Conservation (phyloP, 2,888 invertebrate genomes). For the Hydrotaea diabolus region DNA sequence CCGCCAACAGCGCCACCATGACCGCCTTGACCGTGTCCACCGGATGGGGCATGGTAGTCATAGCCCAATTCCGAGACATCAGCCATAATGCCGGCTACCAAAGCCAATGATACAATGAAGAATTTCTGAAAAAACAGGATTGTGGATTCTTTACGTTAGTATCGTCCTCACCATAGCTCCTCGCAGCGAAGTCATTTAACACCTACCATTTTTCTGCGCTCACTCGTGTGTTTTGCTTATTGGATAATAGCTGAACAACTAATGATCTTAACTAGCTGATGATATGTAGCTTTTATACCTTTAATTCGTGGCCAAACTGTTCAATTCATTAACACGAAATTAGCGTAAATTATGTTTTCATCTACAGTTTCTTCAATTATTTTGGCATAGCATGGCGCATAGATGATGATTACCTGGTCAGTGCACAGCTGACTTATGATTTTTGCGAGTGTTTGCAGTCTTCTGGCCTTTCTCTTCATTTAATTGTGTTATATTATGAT, state of each 20-base stretch:
- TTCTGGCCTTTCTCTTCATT: too few relatives aligned
- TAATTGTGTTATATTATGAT: too few relatives aligned
- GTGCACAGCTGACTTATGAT: too few relatives aligned
- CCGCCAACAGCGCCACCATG: background rate
- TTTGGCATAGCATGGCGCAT: too few relatives aligned
- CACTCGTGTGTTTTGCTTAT: conserved; percentile 12
- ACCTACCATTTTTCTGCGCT: conserved; percentile 54
- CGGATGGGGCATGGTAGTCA: conserved; percentile 32
- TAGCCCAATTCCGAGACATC: conserved; percentile 65
- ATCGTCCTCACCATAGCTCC: background rate
- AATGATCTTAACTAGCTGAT: background rate
- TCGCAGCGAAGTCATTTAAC: background rate
- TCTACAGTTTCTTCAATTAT: too few relatives aligned
- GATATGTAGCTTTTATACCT: too few relatives aligned
- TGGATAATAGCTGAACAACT: background rate
- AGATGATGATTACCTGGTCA: too few relatives aligned
- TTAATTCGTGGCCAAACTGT: too few relatives aligned
- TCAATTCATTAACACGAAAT: background rate
- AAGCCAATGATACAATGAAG: conserved; percentile 50
- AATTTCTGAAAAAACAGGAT: conserved; percentile 50
- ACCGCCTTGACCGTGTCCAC: background rate
- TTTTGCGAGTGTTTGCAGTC: too few relatives aligned
- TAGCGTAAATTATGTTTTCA: background rate
- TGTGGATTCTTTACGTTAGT: background rate
- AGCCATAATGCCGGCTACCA: conserved; percentile 58